Conservation (phyloP, 2,888 invertebrate species). For the Podotricha telesiphe region DNA sequence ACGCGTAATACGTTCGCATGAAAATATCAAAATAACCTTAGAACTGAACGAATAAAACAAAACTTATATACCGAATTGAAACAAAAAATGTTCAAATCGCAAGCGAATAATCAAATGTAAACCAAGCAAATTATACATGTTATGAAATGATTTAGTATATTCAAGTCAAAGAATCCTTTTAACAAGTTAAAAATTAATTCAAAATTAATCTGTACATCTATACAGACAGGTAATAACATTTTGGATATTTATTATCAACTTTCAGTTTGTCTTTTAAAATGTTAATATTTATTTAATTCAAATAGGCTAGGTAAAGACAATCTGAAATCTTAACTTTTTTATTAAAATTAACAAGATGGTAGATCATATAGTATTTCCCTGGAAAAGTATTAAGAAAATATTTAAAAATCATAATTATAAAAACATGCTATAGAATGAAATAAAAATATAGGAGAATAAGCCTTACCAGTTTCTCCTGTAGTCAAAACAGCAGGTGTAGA, state of each 20-base stretch:
- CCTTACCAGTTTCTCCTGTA: conserved; percentile 97
- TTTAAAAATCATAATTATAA: too few species aligned
- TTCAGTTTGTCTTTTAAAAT: too few species aligned
- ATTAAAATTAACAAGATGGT: neutral
- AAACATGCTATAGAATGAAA: conserved; percentile 23
- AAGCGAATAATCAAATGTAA: conserved; percentile 52
- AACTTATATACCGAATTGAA: conserved; percentile 63
- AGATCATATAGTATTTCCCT: neutral
- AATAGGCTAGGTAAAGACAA: neutral
- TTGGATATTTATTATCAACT: too few species aligned
- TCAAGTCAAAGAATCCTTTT: too few species aligned
- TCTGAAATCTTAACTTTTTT: neutral
- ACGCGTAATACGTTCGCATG: conserved; percentile 76
- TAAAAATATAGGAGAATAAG: neutral
- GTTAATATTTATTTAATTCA: too few species aligned
- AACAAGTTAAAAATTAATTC: too few species aligned
- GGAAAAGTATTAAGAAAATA: conserved; percentile 1
- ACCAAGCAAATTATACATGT: conserved; percentile 52
- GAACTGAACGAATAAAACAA: conserved; percentile 68
- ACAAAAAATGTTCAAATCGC: conserved; percentile 56
- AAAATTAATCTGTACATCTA: too few species aligned
- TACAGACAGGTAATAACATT: too few species aligned
- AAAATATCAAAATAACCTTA: conserved; percentile 76
- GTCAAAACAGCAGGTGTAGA: conserved; percentile 95
- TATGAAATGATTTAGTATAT: conserved; percentile 24